Base-by-base conservation (phyloP, 2,113 vertebrate genomes). In the Grantiella picta region DNA sequence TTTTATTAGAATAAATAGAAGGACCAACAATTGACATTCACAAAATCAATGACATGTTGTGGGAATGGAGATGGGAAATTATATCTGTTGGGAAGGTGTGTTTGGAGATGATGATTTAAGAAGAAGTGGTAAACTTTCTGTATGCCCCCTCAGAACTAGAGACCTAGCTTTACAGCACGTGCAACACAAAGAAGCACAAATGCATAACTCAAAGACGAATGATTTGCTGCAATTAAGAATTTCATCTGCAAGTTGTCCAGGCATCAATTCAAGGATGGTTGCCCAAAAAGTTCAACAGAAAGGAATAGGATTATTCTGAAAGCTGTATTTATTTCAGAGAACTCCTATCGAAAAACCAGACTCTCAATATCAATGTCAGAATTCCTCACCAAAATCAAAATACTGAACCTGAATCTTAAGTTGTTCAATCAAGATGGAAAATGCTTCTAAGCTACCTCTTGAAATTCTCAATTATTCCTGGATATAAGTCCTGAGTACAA, bases 1-100 rank as follows among this genome's bases (percentile, higher is more conserved):
- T 93, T 95, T 96, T 96, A 95, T 96, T 96, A 79, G 90, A 95
- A 96, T 95, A 96, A 95, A 95, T 92, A 96, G 81, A 81, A 89
- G 20, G 33, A 87, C 42, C 29, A 79, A 12, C 12, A 68, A 52
- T 1, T 75, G 69, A 52, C 66, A 65, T 72, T 85, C 61, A 57
- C 8, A 60, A 79, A 90, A 86, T 89, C 78, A 85, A 16, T 63
- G 12, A 36, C 31, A 57, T 35, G 19, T 87, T n/a, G 52, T 10
- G 18, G 64, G 40, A 82, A 47, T 35, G 21, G 84, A 81, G 33
- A 35, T 7, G 24, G 40, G 31, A 87, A 87, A 64, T 87, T 35
- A 3, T 27, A 31, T 70, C 12, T 56, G 36, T 64, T 28, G 71
- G 87, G 35, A 82, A 89, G 40, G 40, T 64, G 5, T 82, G 44